These are phyloP conservation scores for Ophiodon elongatus DNA, from an alignment of 2,113 vertebrate species.

Conservation along the genomic window DNA sequence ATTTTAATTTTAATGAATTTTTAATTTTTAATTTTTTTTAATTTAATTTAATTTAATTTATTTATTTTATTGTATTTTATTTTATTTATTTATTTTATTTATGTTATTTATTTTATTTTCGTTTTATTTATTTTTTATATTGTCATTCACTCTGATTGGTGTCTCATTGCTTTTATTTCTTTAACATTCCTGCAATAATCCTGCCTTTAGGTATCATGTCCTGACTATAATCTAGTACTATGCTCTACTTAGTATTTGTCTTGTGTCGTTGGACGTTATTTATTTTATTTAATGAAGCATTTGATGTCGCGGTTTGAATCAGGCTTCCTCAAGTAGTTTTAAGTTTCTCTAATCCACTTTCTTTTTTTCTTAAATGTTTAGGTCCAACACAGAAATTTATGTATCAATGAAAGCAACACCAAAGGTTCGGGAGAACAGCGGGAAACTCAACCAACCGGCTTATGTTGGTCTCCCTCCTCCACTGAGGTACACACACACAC, in stretches of 20 bases:
- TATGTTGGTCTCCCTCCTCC: conserved; percentile 78
- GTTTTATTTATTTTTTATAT: not conserved
- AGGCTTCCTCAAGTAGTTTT: not conserved
- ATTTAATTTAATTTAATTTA: too few species aligned
- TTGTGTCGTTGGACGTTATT: not conserved
- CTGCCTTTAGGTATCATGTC: not conserved
- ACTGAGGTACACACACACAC: conserved; percentile 67
- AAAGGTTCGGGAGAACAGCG: conserved; percentile 59
- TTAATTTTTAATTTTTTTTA: too few species aligned
- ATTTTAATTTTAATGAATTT: too few species aligned
- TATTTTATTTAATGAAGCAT: not conserved
- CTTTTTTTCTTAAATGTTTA: conserved; percentile 19
- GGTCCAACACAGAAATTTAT: conserved; percentile 52
- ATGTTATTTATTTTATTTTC: too few species aligned
- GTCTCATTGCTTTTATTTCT: not conserved
- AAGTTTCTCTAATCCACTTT: not conserved
- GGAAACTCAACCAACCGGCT: conserved; percentile 75
- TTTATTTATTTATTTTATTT: too few species aligned
- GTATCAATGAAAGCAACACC: conserved; percentile 67
- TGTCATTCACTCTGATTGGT: not conserved
- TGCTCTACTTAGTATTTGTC: not conserved
- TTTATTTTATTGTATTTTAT: too few species aligned
- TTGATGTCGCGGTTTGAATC: not conserved
- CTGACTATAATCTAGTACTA: not conserved
- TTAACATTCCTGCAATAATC: not conserved